phyloP scores from a whole-genome alignment of 2,113 vertebrate genomes.

The Seriola quinqueradiata region DNA sequence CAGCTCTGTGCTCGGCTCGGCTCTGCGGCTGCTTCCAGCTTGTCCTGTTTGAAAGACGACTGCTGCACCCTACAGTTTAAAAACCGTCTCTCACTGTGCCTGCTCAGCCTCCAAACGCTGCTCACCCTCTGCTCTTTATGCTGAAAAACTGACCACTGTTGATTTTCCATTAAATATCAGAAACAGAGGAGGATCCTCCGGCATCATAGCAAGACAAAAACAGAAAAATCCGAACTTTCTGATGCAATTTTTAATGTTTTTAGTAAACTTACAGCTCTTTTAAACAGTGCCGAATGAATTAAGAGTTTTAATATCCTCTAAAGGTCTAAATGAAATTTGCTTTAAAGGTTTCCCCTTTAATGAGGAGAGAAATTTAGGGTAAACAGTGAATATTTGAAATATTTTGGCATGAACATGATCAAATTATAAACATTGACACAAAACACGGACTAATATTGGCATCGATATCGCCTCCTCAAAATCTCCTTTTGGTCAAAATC shows the following conservation, averaged over 20 bases:
- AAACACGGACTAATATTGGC: background rate
- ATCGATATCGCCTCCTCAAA: background rate
- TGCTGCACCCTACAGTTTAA: conserved; percentile 99
- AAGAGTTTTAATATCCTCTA: conserved; percentile 19
- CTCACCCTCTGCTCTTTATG: background rate
- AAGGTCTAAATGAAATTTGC: conserved; percentile 54
- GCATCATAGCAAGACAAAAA: background rate
- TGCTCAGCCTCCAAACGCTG: conserved; percentile 38
- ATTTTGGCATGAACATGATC: background rate
- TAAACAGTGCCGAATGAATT: background rate
- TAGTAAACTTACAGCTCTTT: no score
- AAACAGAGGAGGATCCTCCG: background rate
- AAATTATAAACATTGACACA: background rate
- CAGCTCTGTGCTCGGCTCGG: conserved; percentile 27
- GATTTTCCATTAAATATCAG: background rate
- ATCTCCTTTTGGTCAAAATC: conserved; percentile 12
- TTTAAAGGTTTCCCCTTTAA: conserved; percentile 33
- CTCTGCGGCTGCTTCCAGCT: conserved; percentile 52
- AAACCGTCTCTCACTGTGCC: conserved; percentile 85
- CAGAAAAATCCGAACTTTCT: background rate
- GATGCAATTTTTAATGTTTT: background rate
- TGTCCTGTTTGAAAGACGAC: conserved; percentile 92
- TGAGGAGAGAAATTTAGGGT: conserved; percentile 29
- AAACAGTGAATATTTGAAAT: conserved; percentile 33
- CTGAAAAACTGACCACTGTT: background rate